Conservation (phyloP, 1,140 invertebrate species). For the Philaenus spumarius region DNA sequence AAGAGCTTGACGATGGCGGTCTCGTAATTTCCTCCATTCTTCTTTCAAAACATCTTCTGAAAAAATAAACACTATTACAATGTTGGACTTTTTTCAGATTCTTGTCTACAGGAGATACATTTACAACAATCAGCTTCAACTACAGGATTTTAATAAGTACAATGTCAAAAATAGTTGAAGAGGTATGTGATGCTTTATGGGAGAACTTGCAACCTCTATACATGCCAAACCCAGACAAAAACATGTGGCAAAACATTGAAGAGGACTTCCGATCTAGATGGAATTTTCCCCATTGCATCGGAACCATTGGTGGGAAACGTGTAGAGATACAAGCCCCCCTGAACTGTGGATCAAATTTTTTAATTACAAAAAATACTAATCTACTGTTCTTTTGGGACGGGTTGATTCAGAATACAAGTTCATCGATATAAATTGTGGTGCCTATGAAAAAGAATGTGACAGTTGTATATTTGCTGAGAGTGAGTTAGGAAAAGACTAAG, state of each 20-base stretch:
- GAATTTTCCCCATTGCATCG: no score
- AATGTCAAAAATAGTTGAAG: slow-evolving; percentile 30
- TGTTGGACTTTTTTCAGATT: slow-evolving; percentile 25
- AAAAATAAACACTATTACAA: slow-evolving; percentile 6
- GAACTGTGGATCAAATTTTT: slow-evolving; percentile 39
- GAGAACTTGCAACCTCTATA: slow-evolving; percentile 28
- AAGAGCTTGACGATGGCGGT: no score
- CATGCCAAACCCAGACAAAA: slow-evolving; percentile 24
- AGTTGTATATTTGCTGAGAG: no score
- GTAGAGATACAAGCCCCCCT: slow-evolving; percentile 27
- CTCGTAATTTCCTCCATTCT: not conserved
- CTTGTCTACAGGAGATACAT: slow-evolving; percentile 16
- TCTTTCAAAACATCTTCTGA: not conserved
- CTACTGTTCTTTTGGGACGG: slow-evolving; percentile 43
- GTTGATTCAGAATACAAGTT: slow-evolving; percentile 44
- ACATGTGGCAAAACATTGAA: slow-evolving; percentile 28
- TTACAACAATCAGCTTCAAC: slow-evolving; percentile 17
- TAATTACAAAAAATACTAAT: slow-evolving; percentile 45
- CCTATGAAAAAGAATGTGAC: no score
- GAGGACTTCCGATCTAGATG: slow-evolving; percentile 31
- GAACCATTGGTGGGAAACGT: no score
- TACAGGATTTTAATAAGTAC: slow-evolving; percentile 32
- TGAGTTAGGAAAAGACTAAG: no score
- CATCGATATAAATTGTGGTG: slow-evolving; percentile 41
- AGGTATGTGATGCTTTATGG: slow-evolving; percentile 33